Conservation (phyloP, 1,140 invertebrate species). For the Drosophila busckii region DNA sequence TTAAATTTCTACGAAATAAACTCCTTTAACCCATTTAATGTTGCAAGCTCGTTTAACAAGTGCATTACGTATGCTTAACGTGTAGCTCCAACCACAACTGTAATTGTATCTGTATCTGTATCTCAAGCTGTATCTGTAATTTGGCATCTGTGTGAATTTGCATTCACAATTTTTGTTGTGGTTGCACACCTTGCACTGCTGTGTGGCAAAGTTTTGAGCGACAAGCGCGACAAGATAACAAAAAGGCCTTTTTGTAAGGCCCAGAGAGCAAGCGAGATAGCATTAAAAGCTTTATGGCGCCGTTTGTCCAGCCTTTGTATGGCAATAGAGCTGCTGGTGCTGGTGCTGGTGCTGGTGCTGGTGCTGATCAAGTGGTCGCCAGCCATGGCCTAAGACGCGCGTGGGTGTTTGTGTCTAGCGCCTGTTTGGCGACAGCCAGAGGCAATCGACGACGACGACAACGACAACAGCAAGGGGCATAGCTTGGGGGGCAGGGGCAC, state of each 20-base stretch:
- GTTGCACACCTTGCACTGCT: conserved; percentile 67
- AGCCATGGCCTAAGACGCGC: conserved; percentile 28
- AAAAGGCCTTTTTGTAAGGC: conserved; percentile 54
- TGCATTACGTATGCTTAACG: background rate
- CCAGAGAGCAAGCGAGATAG: conserved; percentile 16
- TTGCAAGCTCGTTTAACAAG: too few relatives aligned
- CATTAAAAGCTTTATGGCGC: conserved; percentile 52
- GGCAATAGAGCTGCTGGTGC: too few relatives aligned
- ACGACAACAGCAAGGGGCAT: too few relatives aligned
- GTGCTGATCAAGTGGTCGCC: conserved; percentile 48
- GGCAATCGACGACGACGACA: conserved; percentile 40
- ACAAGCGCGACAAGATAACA: conserved; percentile 72
- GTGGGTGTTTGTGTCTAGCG: conserved; percentile 68
- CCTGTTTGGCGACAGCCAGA: conserved; percentile 46
- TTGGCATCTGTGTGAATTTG: conserved; percentile 24
- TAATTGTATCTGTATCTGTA: conserved; percentile 11
- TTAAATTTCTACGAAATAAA: too few relatives aligned
- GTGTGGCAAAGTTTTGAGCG: conserved; percentile 49
- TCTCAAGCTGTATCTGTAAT: background rate
- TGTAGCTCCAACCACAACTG: background rate
- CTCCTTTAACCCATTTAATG: too few relatives aligned
- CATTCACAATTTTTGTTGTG: conserved; percentile 49
- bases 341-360: background rate
- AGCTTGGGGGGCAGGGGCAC: too few relatives aligned
- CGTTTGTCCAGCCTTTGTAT: conserved; percentile 29